phyloP scores from a whole-genome alignment of 2,113 vertebrate species.

The Recurvirostra avosetta region DNA sequence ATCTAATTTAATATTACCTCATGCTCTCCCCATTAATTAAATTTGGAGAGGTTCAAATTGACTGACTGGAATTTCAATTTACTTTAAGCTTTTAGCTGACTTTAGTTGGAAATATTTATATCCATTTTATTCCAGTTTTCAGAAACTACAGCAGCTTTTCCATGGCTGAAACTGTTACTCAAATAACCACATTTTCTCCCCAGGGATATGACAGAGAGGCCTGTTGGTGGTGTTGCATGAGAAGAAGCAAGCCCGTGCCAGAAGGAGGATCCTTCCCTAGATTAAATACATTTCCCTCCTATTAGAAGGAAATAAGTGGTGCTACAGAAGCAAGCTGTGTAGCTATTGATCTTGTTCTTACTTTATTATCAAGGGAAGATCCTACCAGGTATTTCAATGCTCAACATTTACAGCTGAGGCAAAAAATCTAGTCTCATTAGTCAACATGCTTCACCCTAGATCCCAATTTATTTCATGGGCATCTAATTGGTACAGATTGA shows the following conservation, averaged over 20 bases:
- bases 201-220: not conserved
- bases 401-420: not conserved
- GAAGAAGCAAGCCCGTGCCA: not conserved
- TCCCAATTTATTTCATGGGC: not conserved
- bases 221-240: not conserved
- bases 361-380: not conserved
- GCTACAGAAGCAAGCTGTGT: not conserved
- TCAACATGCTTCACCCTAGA: not conserved
- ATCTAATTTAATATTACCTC: constrained; percentile 76
- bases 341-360: not conserved
- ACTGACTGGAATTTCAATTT: constrained; percentile 61
- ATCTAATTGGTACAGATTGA: not conserved
- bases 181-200: not conserved
- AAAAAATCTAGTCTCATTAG: not conserved
- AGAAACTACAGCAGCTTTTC: constrained; percentile 9
- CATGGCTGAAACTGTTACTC: not conserved
- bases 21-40: constrained; percentile 73
- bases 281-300: not conserved
- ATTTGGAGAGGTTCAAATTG: constrained; percentile 45
- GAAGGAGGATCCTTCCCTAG: not conserved
- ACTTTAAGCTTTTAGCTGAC: constrained; percentile 56
- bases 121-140: constrained; percentile 2
- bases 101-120: constrained; percentile 37
- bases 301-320: not conserved
- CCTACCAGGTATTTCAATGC: not conserved